Evolutionary conservation across 2,797 vertebrate genomes (phyloP).

Genomic region (Prionace glauca): DNA sequence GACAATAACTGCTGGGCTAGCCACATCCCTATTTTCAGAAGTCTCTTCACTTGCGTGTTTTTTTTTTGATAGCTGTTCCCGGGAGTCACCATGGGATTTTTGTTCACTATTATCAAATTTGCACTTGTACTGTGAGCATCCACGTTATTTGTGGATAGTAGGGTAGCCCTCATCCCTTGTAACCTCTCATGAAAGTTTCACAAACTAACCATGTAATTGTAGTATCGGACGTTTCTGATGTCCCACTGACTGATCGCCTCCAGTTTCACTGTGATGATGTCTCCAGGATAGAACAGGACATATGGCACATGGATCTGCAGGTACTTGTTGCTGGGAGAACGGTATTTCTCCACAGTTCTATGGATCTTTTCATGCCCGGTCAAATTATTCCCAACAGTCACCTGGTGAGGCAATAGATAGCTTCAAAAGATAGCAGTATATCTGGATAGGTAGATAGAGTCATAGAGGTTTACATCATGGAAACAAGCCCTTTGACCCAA

Average conservation of each 20-base stretch:
- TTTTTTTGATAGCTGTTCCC: not conserved
- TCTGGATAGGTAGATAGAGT: not conserved
- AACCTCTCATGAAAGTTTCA: no score
- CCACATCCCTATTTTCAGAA: no score
- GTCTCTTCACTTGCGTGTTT: no score
- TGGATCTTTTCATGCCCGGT: not conserved
- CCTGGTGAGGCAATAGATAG: not conserved
- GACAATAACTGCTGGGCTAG: no score
- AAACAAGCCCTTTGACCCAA: no score
- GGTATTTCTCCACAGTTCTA: not conserved
- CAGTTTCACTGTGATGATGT: not conserved
- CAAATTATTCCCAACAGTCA: no score
- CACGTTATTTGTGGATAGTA: not conserved
- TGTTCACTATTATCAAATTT: not conserved
- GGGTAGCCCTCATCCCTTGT: not conserved
- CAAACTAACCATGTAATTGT: not conserved
- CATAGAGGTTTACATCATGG: no score
- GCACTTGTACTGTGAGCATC: not conserved
- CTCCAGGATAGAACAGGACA: not conserved
- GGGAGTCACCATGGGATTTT: not conserved
- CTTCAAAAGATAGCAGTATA: not conserved
- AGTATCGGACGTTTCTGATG: not conserved
- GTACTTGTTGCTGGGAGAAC: not conserved
- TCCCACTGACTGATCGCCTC: not conserved
- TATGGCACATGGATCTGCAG: not conserved